Evolutionary conservation across 2,888 invertebrate genomes (phyloP), one percentile per base, ranked within the genome.

Genomic region (Chrysodeixis includens): DNA sequence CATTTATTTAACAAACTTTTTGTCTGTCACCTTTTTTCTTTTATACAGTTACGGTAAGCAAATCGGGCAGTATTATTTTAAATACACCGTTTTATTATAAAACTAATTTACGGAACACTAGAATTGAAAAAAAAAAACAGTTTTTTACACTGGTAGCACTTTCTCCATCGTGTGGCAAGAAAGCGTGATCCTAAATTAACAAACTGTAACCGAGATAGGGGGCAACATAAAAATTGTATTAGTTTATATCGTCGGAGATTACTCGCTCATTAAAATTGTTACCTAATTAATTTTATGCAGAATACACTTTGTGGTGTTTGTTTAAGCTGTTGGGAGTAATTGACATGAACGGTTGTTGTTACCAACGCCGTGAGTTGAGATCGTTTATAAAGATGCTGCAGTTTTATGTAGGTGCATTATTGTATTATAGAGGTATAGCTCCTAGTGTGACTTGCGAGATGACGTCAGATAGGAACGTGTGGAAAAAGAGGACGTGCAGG

Each of bases 131-230:
- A 83, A 78, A 83, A 74, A 26, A 32, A 83, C 69, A 46, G 62
- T 59, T 46, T 56, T 53, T n/a, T n/a, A n/a, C n/a, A n/a, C n/a
- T 67, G 69, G 68, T 63, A 71, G 52, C 74, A 92, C 93, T 92
- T 93, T 92, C 92, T 85, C 90, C 82, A 8, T 8, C 56, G 66
- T 71, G 81, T 81, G 84, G 77, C 84, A 89, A 92, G 93, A 94
- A 93, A 94, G 94, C 93, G 93, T 93, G 90, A 79, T 87, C 84
- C 86, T 87, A 90, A 93, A 92, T 92, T 93, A 94, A 92, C 93
- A 86, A 91, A 76, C 89, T 93, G 93, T 92, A 90, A 92, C 92
- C 83, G 71, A 80, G 83, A 85, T 85, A 83, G 80, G 65, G n/a
- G 73, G 78, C 54, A 69, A 66, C 69, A 79, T 72, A 71, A 76